These are phyloP conservation scores for Lerista edwardsae DNA, from an alignment of 2,797 vertebrate genomes.

Conservation along the genomic window DNA sequence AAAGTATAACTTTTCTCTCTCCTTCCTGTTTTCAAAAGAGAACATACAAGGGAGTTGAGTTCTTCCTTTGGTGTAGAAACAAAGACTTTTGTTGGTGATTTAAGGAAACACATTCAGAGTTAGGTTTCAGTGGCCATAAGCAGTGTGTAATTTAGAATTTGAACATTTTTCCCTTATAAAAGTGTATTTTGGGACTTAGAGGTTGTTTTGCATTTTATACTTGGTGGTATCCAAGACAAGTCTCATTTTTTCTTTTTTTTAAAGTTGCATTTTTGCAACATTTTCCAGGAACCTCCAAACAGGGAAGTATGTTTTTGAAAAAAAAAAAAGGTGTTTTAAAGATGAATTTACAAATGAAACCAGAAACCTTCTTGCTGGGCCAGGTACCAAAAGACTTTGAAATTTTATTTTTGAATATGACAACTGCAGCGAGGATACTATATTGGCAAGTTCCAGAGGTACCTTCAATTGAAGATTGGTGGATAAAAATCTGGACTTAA, in stretches of 20 bases:
- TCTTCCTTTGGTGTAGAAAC: constrained; percentile 4
- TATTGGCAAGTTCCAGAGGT: too few species aligned
- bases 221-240: not conserved
- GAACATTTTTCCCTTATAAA: not conserved
- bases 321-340: too few species aligned
- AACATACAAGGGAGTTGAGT: constrained; percentile 22
- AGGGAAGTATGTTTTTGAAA: too few species aligned
- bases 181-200: not conserved
- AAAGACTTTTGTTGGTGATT: not conserved
- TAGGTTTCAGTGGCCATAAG: not conserved
- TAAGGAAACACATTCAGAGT: constrained; percentile 3
- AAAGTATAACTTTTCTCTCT: constrained; percentile 41
- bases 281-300: too few species aligned
- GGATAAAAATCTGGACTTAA: too few species aligned
- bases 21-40: constrained; percentile 56
- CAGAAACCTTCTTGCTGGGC: too few species aligned
- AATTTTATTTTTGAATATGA: too few species aligned
- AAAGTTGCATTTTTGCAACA: too few species aligned
- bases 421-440: too few species aligned
- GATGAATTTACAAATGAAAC: too few species aligned
- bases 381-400: too few species aligned
- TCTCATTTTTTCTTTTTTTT: not conserved
- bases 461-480: too few species aligned
- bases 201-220: accelerated
- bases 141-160: not conserved